These are phyloP conservation scores for Oscheius sp. DNA, from an alignment of 2,888 invertebrate genomes.

Conservation along the genomic window DNA sequence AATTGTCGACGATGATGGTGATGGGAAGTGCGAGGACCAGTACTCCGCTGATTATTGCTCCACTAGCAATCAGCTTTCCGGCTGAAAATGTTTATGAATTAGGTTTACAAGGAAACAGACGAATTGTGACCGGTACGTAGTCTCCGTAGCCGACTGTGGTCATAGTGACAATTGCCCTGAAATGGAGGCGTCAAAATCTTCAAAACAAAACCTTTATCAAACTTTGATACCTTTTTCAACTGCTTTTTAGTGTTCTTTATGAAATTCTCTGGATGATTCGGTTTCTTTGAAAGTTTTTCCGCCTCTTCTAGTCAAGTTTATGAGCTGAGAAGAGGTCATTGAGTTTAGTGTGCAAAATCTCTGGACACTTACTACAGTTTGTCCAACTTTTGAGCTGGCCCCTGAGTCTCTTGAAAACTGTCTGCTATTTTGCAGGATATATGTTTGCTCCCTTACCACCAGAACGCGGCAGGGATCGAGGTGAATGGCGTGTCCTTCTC, in stretches of 20 bases:
- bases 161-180: slow-evolving; percentile 69
- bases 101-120: slow-evolving; percentile 46
- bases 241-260: not conserved
- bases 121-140: slow-evolving; percentile 65
- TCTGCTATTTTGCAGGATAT: not conserved
- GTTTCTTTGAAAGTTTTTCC: slow-evolving; percentile 1
- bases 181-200: not conserved
- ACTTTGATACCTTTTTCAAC: not conserved
- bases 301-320: not conserved
- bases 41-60: slow-evolving; percentile 70
- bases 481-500: slow-evolving; percentile 69
- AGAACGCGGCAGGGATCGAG: slow-evolving; percentile 70
- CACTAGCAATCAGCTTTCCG: slow-evolving; percentile 68
- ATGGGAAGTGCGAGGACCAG: slow-evolving; percentile 70
- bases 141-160: slow-evolving; percentile 71
- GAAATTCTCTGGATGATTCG: not conserved
- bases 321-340: not conserved
- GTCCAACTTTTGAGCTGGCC: not conserved
- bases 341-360: not conserved
- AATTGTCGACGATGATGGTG: slow-evolving; percentile 72
- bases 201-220: too few relatives aligned
- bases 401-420: slow-evolving; percentile 4
- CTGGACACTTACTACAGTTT: not conserved
- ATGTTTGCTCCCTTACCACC: slow-evolving; percentile 53
- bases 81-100: slow-evolving; percentile 39